Base-by-base conservation (phyloP, 1,140 invertebrate species). In the Oryctes rhinoceros region DNA sequence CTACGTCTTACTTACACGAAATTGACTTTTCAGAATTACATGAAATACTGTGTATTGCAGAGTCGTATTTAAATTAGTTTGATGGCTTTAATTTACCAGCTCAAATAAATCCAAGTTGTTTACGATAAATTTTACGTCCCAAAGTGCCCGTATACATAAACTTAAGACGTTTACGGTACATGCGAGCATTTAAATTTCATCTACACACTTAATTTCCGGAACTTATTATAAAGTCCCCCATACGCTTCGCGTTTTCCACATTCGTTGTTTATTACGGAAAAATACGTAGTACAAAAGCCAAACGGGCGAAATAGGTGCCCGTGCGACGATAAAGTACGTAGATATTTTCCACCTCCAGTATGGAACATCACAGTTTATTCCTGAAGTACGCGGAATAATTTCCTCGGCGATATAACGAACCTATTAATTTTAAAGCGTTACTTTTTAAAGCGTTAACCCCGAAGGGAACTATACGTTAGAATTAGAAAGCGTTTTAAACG, bases 401-500 rank as follows among this genome's bases (percentile, higher is more conserved):
- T 44, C 39, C 39, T 44, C 39, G 39, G 39, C 39, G 53, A 7
- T 59, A 59, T 59, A 59, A 18, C 53, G 15, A 59, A 59, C 18
- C 15, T 59, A 59, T 59, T 59, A 59, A 59, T 59, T 59, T 59
- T 59, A 59, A 59, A 59, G 53, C 53, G 53, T n/a, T 59, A 6
- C 15, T 59, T 59, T 59, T 18, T 59, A 59, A 59, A 59, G 15
- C n/a, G 53, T 6, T 18, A 18, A 59, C 15, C 53, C 53, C 53
- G 53, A n/a, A 18, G 53, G 53, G 53, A 59, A 59, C 53, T 59
- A 59, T 59, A 59, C 18, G 18, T 59, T 59, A 59, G 53, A 15
- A 59, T 59, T 59, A 59, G 53, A 59, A 53, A 59, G 53, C 53
- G 18, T 59, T 59, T 59, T 59, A 59, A 44, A 59, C 53, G 53